Evolutionary conservation across 2,797 vertebrate genomes (phyloP).

Genomic region (Chiroxiphia lanceolata): DNA sequence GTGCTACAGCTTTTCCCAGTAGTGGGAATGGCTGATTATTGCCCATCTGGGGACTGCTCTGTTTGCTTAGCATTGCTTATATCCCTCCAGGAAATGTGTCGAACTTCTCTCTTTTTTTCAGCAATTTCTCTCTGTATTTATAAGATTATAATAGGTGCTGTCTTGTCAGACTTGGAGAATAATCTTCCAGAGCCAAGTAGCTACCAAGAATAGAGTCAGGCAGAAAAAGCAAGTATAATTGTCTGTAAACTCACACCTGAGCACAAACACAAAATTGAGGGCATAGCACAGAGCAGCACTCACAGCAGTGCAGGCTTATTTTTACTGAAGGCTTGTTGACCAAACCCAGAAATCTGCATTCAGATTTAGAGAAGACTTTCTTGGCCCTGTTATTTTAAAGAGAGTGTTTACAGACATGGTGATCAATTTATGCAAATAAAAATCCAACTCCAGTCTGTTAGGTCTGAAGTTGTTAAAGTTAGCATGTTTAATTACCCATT

Average conservation of each 20-base stretch:
- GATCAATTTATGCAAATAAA: background rate
- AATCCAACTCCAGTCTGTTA: background rate
- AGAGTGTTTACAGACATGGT: background rate
- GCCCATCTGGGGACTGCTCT: background rate
- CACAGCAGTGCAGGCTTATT: background rate
- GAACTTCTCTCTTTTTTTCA: background rate
- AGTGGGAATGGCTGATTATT: background rate
- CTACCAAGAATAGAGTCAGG: background rate
- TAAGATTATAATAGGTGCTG: background rate
- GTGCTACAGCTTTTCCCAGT: background rate
- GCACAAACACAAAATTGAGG: background rate
- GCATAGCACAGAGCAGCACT: background rate
- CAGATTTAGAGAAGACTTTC: background rate
- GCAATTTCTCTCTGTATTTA: background rate
- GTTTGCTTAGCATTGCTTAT: background rate
- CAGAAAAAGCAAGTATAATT: background rate
- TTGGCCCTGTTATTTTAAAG: background rate
- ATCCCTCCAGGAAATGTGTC: background rate
- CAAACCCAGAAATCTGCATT: background rate
- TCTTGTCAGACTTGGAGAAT: background rate
- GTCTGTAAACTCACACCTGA: slow-evolving; percentile 1
- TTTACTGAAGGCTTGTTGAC: background rate
- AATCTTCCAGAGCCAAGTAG: background rate
- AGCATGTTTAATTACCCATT: background rate
- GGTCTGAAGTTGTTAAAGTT: background rate